Evolutionary conservation across 1,140 invertebrate species (phyloP).

Genomic region (fruit fly (Drosophila melanogaster)): DNA sequence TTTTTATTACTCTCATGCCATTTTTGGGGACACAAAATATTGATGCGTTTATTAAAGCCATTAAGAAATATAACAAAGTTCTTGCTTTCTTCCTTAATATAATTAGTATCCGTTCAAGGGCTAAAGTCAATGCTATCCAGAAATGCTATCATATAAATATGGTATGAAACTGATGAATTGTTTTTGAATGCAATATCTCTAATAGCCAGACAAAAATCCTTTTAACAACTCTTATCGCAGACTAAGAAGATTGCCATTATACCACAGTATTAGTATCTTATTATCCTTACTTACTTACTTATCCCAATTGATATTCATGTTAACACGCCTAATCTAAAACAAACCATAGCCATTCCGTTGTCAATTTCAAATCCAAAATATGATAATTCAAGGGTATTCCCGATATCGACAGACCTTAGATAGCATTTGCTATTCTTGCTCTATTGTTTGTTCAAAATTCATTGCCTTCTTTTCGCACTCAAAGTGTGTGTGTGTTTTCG

Average conservation of each 20-base stretch:
- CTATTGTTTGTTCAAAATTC: slow-evolving; percentile 50
- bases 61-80: background rate
- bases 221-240: too few relatives aligned
- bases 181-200: background rate
- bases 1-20: background rate
- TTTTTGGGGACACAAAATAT: background rate
- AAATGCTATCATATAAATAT: too few relatives aligned
- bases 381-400: slow-evolving; percentile 45
- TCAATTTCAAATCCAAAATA: background rate
- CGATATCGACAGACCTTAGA: slow-evolving; percentile 58
- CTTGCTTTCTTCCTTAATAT: background rate
- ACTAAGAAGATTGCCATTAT: too few relatives aligned
- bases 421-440: slow-evolving; percentile 54
- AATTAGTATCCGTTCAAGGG: background rate
- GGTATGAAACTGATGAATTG: too few relatives aligned
- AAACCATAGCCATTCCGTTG: too few relatives aligned
- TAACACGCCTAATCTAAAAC: background rate
- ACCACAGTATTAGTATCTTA: background rate
- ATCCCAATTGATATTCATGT: background rate
- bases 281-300: too few relatives aligned
- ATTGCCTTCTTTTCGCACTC: slow-evolving; percentile 61
- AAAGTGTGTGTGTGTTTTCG: slow-evolving; percentile 50
- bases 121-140: too few relatives aligned
- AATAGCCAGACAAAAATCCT: too few relatives aligned
- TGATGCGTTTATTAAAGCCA: background rate